Conservation (phyloP, 2,113 vertebrate genomes). For the Coreoperca whiteheadi region DNA sequence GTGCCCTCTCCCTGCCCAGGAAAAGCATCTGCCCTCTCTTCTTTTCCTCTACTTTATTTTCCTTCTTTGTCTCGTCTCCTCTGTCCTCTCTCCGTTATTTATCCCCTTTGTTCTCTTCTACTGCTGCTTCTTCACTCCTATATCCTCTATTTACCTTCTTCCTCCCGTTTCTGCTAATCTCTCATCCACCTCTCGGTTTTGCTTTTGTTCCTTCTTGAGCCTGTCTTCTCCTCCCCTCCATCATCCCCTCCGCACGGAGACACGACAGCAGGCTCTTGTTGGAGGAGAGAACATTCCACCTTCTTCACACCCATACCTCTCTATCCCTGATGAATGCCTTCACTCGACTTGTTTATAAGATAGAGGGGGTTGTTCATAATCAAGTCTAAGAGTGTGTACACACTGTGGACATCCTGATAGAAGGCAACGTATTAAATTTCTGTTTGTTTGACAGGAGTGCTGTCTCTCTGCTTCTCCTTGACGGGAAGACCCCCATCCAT, state of each 20-base stretch:
- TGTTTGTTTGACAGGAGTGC: slow-evolving; percentile 98
- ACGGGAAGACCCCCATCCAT: slow-evolving; percentile 96
- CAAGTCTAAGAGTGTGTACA: slow-evolving; percentile 94
- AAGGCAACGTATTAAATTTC: slow-evolving; percentile 94
- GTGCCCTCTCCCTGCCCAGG: slow-evolving; percentile 39
- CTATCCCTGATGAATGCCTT: slow-evolving; percentile 92
- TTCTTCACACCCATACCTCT: slow-evolving; percentile 89
- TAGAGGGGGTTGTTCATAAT: slow-evolving; percentile 92
- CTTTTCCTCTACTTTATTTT: slow-evolving; percentile 12
- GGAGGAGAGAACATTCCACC: slow-evolving; percentile 88
- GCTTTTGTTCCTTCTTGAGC: slow-evolving; percentile 84
- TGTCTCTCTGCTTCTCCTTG: slow-evolving; percentile 90
- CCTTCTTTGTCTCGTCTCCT: background rate
- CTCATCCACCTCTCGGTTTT: slow-evolving; percentile 86
- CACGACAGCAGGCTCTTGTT: slow-evolving; percentile 86
- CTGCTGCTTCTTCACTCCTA: background rate
- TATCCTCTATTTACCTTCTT: slow-evolving; percentile 6
- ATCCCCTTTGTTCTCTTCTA: background rate
- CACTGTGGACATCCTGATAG: slow-evolving; percentile 93
- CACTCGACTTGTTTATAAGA: slow-evolving; percentile 93
- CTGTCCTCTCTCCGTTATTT: background rate
- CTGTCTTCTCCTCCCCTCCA: slow-evolving; percentile 44
- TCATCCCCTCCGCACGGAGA: slow-evolving; percentile 6
- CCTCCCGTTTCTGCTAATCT: slow-evolving; percentile 75
- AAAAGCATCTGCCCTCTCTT: slow-evolving; percentile 27